These are phyloP conservation scores for Guaruba guarouba DNA, from an alignment of 2,113 vertebrate genomes.

Conservation along the genomic window DNA sequence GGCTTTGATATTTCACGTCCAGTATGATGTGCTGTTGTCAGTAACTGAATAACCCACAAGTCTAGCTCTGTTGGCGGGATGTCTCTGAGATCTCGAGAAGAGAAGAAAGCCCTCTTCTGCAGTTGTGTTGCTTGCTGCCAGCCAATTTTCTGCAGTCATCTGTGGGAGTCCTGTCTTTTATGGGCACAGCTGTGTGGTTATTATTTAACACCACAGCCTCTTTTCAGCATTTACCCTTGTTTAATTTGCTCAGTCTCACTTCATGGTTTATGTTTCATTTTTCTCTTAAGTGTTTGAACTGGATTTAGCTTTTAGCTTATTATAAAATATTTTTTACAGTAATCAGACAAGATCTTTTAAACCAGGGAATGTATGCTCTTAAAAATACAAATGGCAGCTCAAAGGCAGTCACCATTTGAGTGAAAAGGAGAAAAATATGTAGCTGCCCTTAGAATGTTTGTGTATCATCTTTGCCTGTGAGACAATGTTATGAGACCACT, in stretches of 20 bases:
- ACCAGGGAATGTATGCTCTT: background rate
- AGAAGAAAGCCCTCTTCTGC: background rate
- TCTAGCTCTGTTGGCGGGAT: background rate
- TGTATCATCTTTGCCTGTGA: background rate
- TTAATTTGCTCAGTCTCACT: background rate
- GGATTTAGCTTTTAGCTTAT: background rate
- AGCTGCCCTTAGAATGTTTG: background rate
- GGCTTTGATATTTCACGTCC: background rate
- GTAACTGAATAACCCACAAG: background rate
- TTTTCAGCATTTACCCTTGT: background rate
- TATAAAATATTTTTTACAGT: background rate
- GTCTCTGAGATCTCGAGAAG: background rate
- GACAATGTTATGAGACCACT: background rate
- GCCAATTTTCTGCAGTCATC: background rate
- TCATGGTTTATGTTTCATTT: background rate
- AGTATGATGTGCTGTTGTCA: background rate
- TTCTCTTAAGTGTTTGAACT: background rate
- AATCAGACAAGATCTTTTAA: background rate
- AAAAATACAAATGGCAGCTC: background rate
- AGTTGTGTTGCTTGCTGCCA: background rate
- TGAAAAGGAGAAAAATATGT: background rate
- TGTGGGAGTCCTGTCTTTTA: background rate
- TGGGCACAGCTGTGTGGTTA: background rate
- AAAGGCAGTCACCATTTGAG: background rate
- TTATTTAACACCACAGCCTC: background rate